phyloP scores from a whole-genome alignment of 2,888 invertebrate genomes.

The Phytoseiulus persimilis region DNA sequence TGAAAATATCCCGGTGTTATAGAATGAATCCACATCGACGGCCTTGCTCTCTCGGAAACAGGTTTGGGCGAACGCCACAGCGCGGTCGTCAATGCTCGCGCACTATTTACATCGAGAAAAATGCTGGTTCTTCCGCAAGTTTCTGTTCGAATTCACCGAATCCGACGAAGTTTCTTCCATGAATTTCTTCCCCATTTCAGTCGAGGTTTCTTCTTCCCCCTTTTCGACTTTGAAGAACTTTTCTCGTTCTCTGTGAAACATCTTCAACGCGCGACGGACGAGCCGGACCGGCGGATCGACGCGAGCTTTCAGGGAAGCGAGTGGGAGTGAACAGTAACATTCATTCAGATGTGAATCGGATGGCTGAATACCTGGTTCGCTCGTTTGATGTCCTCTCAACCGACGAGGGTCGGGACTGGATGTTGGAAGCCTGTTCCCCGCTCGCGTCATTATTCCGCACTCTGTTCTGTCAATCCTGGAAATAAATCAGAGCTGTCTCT shows the following conservation, averaged over 20 bases:
- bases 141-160: not conserved
- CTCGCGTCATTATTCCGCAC: not conserved
- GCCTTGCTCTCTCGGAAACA: not conserved
- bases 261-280: not conserved
- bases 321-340: not conserved
- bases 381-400: not conserved
- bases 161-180: not conserved
- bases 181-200: not conserved
- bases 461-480: not conserved
- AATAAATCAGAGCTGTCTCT: not conserved
- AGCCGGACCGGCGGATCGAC: no score
- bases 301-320: not conserved
- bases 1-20: not conserved
- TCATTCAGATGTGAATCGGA: not conserved
- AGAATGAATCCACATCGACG: not conserved
- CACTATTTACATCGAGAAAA: not conserved
- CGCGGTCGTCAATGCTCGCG: not conserved
- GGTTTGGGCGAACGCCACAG: not conserved
- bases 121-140: not conserved
- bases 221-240: not conserved
- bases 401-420: not conserved
- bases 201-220: not conserved
- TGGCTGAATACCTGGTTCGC: not conserved
- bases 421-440: not conserved
- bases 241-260: not conserved